These are phyloP conservation scores for Sympetrum striolatum DNA, from an alignment of 2,888 invertebrate genomes.

Conservation along the genomic window DNA sequence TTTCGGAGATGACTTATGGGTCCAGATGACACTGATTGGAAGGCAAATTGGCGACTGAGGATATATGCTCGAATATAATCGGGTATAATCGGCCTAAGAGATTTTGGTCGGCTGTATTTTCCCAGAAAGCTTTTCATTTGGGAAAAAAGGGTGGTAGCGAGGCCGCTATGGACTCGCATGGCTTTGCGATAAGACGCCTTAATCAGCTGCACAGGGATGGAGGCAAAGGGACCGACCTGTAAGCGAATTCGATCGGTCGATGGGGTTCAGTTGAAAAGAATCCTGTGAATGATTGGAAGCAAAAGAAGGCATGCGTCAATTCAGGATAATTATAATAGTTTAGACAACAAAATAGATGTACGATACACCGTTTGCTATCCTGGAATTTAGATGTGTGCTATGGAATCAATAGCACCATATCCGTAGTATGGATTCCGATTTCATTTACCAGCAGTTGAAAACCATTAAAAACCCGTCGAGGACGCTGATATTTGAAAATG, in stretches of 20 bases:
- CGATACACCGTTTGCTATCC: too few relatives aligned
- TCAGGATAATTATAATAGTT: too few relatives aligned
- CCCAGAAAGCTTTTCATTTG: neutral
- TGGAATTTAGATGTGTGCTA: too few relatives aligned
- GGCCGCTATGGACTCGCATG: neutral
- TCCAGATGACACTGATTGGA: neutral
- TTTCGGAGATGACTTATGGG: neutral
- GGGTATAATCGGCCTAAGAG: neutral
- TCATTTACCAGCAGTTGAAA: too few relatives aligned
- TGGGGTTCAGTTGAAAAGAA: neutral
- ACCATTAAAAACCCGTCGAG: too few relatives aligned
- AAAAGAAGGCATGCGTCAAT: too few relatives aligned
- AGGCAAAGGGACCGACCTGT: neutral
- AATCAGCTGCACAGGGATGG: too few relatives aligned
- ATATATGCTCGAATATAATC: neutral
- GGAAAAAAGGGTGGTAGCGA: neutral
- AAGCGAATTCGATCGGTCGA: neutral
- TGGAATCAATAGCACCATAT: too few relatives aligned
- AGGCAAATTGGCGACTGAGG: neutral
- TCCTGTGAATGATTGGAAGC: too few relatives aligned
- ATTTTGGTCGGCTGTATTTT: neutral
- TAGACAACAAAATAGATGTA: too few relatives aligned
- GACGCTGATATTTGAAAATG: too few relatives aligned
- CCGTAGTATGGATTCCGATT: too few relatives aligned
- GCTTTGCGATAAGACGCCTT: neutral